A percentile compares a stretch with the other conserved stretches of the same genome.
Evolutionary conservation across 2,797 vertebrate species (phyloP).

Genomic region (Coreius guichenoti): DNA sequence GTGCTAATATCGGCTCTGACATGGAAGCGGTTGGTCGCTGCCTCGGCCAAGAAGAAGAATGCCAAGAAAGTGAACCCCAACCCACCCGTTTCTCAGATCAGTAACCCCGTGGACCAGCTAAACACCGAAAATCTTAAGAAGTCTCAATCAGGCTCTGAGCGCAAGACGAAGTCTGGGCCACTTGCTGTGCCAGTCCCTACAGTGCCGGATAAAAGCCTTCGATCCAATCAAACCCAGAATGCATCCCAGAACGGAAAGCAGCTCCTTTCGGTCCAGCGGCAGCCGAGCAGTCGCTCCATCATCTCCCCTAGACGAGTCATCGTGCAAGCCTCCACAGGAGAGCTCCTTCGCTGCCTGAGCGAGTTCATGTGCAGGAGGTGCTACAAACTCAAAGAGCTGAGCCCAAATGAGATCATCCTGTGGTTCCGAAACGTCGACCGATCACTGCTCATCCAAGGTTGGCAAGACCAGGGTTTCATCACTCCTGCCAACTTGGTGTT

Average conservation of each 20-base stretch:
- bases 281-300: conserved; percentile 67
- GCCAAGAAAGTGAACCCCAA: conserved; percentile 75
- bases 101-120: conserved; percentile 74
- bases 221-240: conserved; percentile 62
- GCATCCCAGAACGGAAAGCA: conserved; percentile 62
- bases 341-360: conserved; percentile 89
- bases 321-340: conserved; percentile 90
- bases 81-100: conserved; percentile 69
- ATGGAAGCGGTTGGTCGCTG: conserved; percentile 89
- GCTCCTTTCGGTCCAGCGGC: conserved; percentile 66
- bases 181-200: conserved; percentile 72
- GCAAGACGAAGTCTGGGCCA: conserved; percentile 73
- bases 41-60: conserved; percentile 87
- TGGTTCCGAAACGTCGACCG: conserved; percentile 94
- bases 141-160: conserved; percentile 75
- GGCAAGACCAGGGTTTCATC: conserved; percentile 95
- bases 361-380: conserved; percentile 91
- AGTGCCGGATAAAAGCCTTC: conserved; percentile 69
- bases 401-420: conserved; percentile 87
- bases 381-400: conserved; percentile 90
- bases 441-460: conserved; percentile 90
- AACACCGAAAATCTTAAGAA: conserved; percentile 72
- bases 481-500: conserved; percentile 92
- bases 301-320: conserved; percentile 85
- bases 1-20: conserved; percentile 87